Base-by-base conservation (phyloP, 2,888 invertebrate species). In the Cyclophora albipunctata region DNA sequence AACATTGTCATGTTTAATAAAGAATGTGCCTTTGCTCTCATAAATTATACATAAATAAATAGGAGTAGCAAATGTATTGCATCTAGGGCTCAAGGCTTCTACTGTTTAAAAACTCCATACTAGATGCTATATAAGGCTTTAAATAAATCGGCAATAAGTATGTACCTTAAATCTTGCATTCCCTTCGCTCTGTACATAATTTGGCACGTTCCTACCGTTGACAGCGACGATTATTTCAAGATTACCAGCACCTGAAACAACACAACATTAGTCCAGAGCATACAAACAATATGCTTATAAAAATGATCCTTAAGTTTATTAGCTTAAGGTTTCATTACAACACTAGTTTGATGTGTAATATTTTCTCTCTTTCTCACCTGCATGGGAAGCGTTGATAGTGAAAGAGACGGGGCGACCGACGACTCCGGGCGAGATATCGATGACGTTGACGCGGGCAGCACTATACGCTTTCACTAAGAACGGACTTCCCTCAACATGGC, bases 191-290 rank as follows among this genome's bases (percentile, higher is more conserved):
- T 98, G 97, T 1, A 99, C 98, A 78, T 97, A 98, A 87, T 99
- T 99, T 5, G 98, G 98, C 7, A 99, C 98, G 82, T 99, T 99
- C 70, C 97, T 93, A 7, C 97, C 97, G 69, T 95, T 96, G 2
- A 98, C 98, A 0, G 98, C 97, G 0, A 99, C 98, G 55, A 98
- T 98, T 49, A 99, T 98, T 87, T 99, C 98, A 72, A 98, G 90
- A 82, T 98, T 98, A 34, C 98, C 98, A 46, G 98, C 98, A 56
- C 98, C 97, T 68, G 90, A 52, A 52, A 62, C 6, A 57, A 53
- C 62, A 50, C 34, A 20, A 42, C n/a, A 40, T 20, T 20, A 20
- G 20, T 20, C 20, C 20, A 20, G 20, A 20, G 1, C 20, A 20
- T 20, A 49, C 50, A 42, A 34, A 45, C 0, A 46, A 40, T 41